Conservation (phyloP, 2,797 vertebrate genomes). For the Clarias platycephalus region DNA sequence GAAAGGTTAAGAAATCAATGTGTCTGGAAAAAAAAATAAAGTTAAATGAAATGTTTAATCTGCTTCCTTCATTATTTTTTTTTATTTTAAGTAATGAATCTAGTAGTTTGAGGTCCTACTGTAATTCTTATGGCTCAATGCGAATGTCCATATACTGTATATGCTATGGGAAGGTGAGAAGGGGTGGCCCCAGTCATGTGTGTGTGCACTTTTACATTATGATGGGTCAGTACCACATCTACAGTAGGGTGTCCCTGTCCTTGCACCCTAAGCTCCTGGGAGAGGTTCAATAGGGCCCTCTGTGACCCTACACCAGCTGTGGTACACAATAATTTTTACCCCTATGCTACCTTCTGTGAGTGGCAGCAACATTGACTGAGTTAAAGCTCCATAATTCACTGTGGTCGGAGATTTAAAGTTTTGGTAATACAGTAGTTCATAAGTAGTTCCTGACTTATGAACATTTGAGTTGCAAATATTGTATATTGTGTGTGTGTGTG, state of each 20-base stretch:
- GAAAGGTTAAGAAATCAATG: slow-evolving; percentile 95
- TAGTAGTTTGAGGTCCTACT: not conserved
- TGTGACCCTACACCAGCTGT: not conserved
- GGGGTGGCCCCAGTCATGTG: too few relatives aligned
- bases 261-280: too few relatives aligned
- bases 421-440: too few relatives aligned
- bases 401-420: too few relatives aligned
- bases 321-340: not conserved
- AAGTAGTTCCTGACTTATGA: too few relatives aligned
- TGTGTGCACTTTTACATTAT: too few relatives aligned
- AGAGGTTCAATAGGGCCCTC: too few relatives aligned
- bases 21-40: slow-evolving; percentile 78
- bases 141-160: not conserved
- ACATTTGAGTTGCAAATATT: too few relatives aligned
- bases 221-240: too few relatives aligned
- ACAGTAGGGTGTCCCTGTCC: too few relatives aligned
- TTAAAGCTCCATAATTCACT: not conserved
- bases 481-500: too few relatives aligned
- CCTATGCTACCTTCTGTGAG: not conserved
- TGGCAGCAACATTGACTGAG: not conserved
- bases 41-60: not conserved
- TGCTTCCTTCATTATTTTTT: not conserved
- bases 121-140: not conserved
- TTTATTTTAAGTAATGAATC: not conserved
- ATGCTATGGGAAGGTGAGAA: too few relatives aligned